Evolutionary conservation across 2,888 invertebrate species (phyloP).

Genomic region (Carabus problematicus): DNA sequence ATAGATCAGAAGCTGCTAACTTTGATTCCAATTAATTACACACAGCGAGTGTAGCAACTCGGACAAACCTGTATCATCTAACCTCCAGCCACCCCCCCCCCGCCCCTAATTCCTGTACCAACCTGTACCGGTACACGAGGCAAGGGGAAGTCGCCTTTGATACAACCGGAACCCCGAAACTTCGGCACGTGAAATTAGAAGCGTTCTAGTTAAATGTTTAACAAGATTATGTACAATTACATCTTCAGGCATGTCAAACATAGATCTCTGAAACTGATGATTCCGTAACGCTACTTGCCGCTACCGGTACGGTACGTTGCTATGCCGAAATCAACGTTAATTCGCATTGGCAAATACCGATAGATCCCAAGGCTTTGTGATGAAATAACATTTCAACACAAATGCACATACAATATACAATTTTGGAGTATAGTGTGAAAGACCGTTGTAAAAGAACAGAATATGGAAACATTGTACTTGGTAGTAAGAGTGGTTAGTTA

Average conservation of each 20-base stretch:
- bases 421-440: neutral
- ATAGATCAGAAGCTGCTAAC: slow-evolving; percentile 57
- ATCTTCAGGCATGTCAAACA: slow-evolving; percentile 49
- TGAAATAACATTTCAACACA: slow-evolving; percentile 19
- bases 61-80: neutral
- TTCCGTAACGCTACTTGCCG: slow-evolving; percentile 3
- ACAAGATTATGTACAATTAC: slow-evolving; percentile 61
- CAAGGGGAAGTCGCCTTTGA: slow-evolving; percentile 31
- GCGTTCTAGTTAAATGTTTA: slow-evolving; percentile 58
- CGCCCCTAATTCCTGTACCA: neutral
- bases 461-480: neutral
- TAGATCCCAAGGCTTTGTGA: slow-evolving; percentile 23
- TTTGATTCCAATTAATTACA: slow-evolving; percentile 61
- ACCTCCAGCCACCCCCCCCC: neutral
- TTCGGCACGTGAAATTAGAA: slow-evolving; percentile 53
- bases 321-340: slow-evolving; percentile 28
- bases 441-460: neutral
- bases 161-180: slow-evolving; percentile 28
- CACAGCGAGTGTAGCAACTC: slow-evolving; percentile 9
- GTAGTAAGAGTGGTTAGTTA: neutral
- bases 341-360: slow-evolving; percentile 33
- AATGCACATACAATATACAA: neutral
- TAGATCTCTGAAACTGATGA: slow-evolving; percentile 25
- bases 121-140: neutral
- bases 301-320: slow-evolving; percentile 1